Evolutionary conservation across 2,797 vertebrate genomes (phyloP).

Genomic region (Sylvilagus floridanus): DNA sequence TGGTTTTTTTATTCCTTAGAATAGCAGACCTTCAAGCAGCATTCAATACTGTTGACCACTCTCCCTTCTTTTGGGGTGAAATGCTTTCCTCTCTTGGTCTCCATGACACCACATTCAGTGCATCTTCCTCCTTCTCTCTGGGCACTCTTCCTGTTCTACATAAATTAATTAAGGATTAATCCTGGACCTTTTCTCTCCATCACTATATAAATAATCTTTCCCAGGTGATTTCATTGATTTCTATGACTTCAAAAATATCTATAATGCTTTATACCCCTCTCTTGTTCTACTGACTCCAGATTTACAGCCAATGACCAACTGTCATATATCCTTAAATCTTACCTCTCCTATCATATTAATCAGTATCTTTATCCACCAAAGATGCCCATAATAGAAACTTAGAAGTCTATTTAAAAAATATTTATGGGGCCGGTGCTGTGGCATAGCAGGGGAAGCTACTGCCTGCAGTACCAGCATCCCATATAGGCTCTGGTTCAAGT

Average conservation of each 20-base stretch:
- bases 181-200: neutral
- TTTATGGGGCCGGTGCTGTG: no score
- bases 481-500: no score
- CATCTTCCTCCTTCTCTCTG: conserved; percentile 7
- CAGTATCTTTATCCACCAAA: neutral
- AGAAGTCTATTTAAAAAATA: neutral
- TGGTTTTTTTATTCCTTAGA: neutral
- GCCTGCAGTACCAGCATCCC: no score
- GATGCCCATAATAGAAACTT: neutral
- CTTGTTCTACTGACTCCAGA: neutral
- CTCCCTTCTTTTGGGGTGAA: neutral
- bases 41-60: neutral
- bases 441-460: no score
- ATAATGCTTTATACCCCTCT: neutral
- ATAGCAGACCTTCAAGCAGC: neutral
- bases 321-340: neutral
- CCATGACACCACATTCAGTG: neutral
- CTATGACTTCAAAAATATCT: conserved; percentile 16
- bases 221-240: neutral
- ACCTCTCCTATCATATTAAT: conserved; percentile 3
- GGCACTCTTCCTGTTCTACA: neutral
- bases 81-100: neutral
- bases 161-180: neutral
- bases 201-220: conserved; percentile 1
- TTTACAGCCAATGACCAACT: neutral